Conservation (phyloP, 2,888 invertebrate species). For the Drosophila yooni region DNA sequence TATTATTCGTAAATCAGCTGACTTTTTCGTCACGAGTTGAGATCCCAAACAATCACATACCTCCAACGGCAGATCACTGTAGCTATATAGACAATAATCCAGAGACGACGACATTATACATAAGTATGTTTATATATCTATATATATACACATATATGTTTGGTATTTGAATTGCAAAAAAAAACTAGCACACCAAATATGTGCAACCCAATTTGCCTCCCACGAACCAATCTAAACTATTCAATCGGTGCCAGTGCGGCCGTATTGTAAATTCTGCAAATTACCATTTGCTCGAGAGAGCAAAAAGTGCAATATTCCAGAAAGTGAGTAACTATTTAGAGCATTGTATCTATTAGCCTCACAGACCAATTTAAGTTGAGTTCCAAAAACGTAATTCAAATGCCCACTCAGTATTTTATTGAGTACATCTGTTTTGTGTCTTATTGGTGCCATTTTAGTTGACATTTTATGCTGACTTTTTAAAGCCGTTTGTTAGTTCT, state of each 20-base stretch:
- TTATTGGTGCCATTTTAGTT: not conserved
- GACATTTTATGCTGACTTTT: not conserved
- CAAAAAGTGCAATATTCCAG: not conserved
- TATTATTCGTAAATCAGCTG: conserved; percentile 56
- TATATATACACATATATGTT: not conserved
- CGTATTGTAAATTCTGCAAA: conserved; percentile 29
- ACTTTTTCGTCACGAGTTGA: conserved; percentile 60
- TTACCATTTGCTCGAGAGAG: conserved; percentile 7
- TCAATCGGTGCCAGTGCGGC: conserved; percentile 40
- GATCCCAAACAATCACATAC: conserved; percentile 53
- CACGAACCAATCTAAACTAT: conserved; percentile 29
- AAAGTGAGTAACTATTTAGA: not conserved
- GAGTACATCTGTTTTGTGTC: not conserved
- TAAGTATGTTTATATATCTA: not conserved
- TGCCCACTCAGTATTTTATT: not conserved
- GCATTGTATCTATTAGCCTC: not conserved
- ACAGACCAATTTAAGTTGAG: not conserved
- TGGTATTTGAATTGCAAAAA: not conserved
- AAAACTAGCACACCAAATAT: conserved; percentile 11
- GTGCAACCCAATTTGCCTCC: conserved; percentile 14
- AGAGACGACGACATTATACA: conserved; percentile 48
- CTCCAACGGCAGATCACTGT: conserved; percentile 83
- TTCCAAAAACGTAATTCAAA: not conserved
- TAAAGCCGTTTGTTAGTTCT: not conserved
- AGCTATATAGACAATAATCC: conserved; percentile 63